Conservation (phyloP, 2,888 invertebrate genomes). For the Sinhomidia bicolor region DNA sequence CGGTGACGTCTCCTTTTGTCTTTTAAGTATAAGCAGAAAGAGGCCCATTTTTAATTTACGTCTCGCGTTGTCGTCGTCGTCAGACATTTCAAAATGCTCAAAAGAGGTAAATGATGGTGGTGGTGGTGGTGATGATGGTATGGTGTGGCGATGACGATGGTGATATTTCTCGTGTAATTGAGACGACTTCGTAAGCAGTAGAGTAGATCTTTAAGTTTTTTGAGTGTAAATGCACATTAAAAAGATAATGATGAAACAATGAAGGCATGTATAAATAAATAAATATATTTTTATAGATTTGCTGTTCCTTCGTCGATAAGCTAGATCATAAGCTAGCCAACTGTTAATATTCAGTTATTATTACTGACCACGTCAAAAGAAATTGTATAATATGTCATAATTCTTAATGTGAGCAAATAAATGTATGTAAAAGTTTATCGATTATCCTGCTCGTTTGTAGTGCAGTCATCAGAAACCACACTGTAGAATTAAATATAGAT, state of each 20-base stretch:
- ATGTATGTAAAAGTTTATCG: not conserved
- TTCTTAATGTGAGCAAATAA: not conserved
- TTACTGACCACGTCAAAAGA: not conserved
- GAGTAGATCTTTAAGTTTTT: not conserved
- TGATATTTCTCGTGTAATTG: not conserved
- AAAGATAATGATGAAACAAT: not conserved
- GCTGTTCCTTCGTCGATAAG: too few relatives aligned
- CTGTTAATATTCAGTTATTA: slow-evolving; percentile 7
- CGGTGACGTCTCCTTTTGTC: slow-evolving; percentile 44
- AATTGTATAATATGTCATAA: not conserved
- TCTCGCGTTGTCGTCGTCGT: slow-evolving; percentile 33
- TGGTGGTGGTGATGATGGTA: too few relatives aligned
- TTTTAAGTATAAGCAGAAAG: slow-evolving; percentile 3
- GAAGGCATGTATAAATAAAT: not conserved
- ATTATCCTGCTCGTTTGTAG: not conserved
- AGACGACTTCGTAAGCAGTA: not conserved
- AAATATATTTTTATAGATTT: not conserved
- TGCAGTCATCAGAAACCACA: not conserved
- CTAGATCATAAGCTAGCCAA: too few relatives aligned
- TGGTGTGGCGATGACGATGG: slow-evolving; percentile 1
- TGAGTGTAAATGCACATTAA: not conserved
- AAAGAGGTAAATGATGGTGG: not conserved
- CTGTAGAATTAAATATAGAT: slow-evolving; percentile 61
- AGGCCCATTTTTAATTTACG: slow-evolving; percentile 45
- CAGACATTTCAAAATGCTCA: not conserved